phyloP scores from a whole-genome alignment of 2,888 invertebrate species.

The Lypha dubia region DNA sequence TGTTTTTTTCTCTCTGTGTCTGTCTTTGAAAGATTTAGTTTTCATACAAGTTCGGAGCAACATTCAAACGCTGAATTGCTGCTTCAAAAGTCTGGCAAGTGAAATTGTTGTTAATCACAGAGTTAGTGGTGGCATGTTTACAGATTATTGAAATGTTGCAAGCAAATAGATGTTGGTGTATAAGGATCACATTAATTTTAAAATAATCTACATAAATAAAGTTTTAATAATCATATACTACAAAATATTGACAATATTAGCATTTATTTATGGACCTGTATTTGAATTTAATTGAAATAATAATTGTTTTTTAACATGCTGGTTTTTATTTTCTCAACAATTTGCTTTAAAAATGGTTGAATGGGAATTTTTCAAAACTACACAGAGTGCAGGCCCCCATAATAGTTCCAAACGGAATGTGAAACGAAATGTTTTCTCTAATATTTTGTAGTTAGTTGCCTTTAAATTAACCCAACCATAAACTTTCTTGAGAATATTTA shows the following conservation, averaged over 20 bases:
- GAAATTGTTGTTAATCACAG: constrained; percentile 68
- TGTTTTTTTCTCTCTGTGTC: not conserved
- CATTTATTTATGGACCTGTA: constrained; percentile 54
- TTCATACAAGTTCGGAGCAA: constrained; percentile 53
- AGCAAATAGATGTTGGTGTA: not conserved
- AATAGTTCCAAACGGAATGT: not conserved
- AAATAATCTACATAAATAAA: constrained; percentile 60
- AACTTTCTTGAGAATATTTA: constrained; percentile 68
- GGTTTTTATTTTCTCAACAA: not conserved
- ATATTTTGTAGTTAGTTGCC: constrained; percentile 28
- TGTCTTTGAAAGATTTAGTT: constrained; percentile 55
- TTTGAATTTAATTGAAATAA: constrained; percentile 46
- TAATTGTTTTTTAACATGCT: constrained; percentile 44
- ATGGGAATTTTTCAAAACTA: not conserved
- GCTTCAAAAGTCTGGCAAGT: constrained; percentile 8
- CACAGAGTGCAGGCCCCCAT: constrained; percentile 16
- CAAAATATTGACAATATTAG: constrained; percentile 62
- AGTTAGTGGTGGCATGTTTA: constrained; percentile 49
- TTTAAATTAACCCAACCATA: constrained; percentile 61
- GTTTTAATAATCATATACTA: constrained; percentile 50
- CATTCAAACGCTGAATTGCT: constrained; percentile 40
- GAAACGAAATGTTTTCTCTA: not conserved
- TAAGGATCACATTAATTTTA: constrained; percentile 9
- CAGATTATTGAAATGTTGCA: constrained; percentile 52
- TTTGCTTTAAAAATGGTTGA: constrained; percentile 24